Evolutionary conservation across 1,140 invertebrate genomes (phyloP), one percentile per base, ranked within the genome.

Genomic region (Musca vetustissima): DNA sequence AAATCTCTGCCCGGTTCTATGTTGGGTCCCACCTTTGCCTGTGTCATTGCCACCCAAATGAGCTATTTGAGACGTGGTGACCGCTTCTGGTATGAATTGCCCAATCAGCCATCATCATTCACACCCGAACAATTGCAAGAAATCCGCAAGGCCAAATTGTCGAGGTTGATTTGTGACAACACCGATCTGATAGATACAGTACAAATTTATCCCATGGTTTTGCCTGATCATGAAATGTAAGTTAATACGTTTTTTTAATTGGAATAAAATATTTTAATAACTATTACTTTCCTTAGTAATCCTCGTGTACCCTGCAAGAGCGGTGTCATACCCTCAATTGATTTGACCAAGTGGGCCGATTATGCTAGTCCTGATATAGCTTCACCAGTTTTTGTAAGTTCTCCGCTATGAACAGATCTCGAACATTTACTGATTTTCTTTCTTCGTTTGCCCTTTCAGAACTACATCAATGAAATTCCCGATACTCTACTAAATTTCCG

Each of bases 31-130:
- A 97, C 95, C 64, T 98, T 99, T 83, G 92, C 95, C 64, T 99
- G 97, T 77, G 88, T 99, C 55, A 96, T 99, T 73, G 95, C 94
- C 25, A 96, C 97, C 49, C 98, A 99, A 83, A 98, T 98, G 83
- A 93, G 92, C 73, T 93, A 94, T 75, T 88, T 93, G 1, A 87
- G 96, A 75, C 85, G 91, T 70, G 97, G 97, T 57, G 97, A 99
- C 83, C 88, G 96, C 76, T 98, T 97, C 83, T 99, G 96, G 94
- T 98, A 96, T 76, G 97, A 98, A 81, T 87, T 97, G 66, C 91
- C 92, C 6, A 91, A 95, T 77, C 93, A 96, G 76, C 95, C 94
- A 1, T 96, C 95, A 22, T 93, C 93, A 1, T 97, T 97, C 81
- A 93, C 92, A 1, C 88, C 87, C 76, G 93, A 94, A 76, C 97